These are phyloP conservation scores for Tipula vernalis DNA, from an alignment of 2,888 invertebrate genomes.

Conservation along the genomic window DNA sequence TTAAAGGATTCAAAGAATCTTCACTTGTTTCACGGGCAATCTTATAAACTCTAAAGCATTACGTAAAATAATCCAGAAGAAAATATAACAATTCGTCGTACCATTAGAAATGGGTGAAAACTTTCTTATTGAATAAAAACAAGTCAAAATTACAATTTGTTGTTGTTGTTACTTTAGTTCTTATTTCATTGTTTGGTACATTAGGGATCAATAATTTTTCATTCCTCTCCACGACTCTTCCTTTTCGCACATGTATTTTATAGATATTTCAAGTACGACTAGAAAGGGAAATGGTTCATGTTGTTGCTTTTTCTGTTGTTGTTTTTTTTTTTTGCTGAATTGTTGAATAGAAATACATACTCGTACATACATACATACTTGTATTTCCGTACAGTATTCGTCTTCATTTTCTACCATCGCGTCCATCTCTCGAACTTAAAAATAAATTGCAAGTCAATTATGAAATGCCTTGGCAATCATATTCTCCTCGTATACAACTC, in stretches of 20 bases:
- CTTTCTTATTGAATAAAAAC: no score
- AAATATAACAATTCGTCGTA: no score
- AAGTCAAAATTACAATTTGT: not conserved
- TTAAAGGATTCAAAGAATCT: no score
- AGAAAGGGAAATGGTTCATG: not conserved
- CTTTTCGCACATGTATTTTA: not conserved
- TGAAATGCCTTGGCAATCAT: not conserved
- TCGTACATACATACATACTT: no score
- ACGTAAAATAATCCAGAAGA: no score
- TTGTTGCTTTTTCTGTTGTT: not conserved
- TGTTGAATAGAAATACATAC: not conserved
- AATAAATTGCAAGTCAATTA: not conserved
- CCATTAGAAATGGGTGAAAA: no score
- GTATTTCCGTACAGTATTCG: no score
- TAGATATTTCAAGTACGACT: not conserved
- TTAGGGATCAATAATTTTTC: not conserved
- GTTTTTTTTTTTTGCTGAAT: not conserved
- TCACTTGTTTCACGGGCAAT: no score
- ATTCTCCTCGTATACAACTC: not conserved
- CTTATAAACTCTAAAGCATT: no score
- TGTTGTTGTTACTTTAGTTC: not conserved
- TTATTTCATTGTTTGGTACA: not conserved
- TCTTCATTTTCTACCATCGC: not conserved
- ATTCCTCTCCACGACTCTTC: not conserved
- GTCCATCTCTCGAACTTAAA: not conserved